Evolutionary conservation across 2,888 invertebrate species (phyloP), one percentile per base, ranked within the genome.

Genomic region (Lepidochrysops patricia): DNA sequence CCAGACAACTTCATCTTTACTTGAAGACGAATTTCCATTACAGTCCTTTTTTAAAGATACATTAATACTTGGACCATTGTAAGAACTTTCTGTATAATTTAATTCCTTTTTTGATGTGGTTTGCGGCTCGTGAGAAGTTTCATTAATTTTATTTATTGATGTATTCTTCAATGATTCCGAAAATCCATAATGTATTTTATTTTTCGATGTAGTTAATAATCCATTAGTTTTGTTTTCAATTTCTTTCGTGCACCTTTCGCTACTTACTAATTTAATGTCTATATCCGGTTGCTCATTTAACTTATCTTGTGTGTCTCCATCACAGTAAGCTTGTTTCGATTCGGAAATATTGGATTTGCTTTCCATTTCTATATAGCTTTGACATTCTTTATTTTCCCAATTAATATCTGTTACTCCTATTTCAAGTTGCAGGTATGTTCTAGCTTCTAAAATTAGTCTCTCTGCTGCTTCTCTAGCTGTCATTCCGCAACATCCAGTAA

Each of bases 391-490:
- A 60, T 76, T 74, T 52, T 87, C 78, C 95, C 95, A 96, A 67
- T 93, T 92, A 26, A 95, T 92, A 67, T 92, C 91, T 19, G 88
- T 87, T 4, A 94, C 89, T 2, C 95, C 95, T 65, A 96, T 91
- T 84, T 96, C 95, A 68, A 91, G 90, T 80, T 94, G 89, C 29
- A 94, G 81, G 82, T 91, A 91, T 67, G 90, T 89, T 72, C 96
- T 92, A 26, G 98, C 97, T 81, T 97, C 96, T 15, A 84, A 74
- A 19, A 97, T 93, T 19, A 98, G 88, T 66, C 95, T 88, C 62
- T 90, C 81, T 2, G 98, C 96, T 4, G 97, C 97, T 81, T 97
- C 94, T 60, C 89, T 90, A 59, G 95, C 94, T 1, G 96, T 96
- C 68, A 97, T 78, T 32, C 96, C 96, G 68, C 94, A 91, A 75